Percentiles rank a stretch among this genome's conserved stretches.
phyloP scores from a whole-genome alignment of 2,797 vertebrate species.

The Coregonus ussuriensis region DNA sequence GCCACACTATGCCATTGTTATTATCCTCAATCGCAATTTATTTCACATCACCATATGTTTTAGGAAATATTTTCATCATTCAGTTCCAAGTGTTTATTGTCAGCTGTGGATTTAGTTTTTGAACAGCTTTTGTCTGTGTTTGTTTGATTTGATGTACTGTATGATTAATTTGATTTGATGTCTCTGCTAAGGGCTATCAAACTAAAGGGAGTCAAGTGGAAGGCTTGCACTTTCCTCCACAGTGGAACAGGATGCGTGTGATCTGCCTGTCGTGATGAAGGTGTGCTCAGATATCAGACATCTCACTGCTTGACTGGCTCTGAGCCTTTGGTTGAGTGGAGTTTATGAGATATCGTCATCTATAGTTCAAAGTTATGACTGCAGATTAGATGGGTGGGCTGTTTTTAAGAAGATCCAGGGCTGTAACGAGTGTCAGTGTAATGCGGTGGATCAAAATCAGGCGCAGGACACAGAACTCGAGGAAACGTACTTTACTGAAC shows the following conservation, averaged over 20 bases:
- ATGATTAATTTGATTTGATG: conserved; percentile 6
- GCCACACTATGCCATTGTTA: conserved; percentile 31
- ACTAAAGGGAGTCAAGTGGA: not conserved
- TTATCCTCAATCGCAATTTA: conserved; percentile 41
- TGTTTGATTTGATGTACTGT: not conserved
- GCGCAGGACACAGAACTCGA: too few relatives aligned
- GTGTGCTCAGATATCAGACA: not conserved
- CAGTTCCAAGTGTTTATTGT: conserved; percentile 50
- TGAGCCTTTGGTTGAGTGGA: not conserved
- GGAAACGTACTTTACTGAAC: too few relatives aligned
- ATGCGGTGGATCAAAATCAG: too few relatives aligned
- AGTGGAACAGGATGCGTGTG: not conserved
- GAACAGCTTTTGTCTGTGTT: not conserved
- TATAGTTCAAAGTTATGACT: not conserved
- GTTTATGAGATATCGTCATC: not conserved
- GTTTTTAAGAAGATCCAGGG: not conserved
- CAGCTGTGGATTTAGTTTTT: conserved; percentile 27
- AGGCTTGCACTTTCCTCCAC: not conserved
- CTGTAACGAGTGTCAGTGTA: too few relatives aligned
- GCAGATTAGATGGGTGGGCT: not conserved
- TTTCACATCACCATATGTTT: conserved; percentile 52
- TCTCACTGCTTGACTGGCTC: not conserved
- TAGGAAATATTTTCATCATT: conserved; percentile 47
- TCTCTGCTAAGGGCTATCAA: not conserved
- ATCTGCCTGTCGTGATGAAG: not conserved